phyloP scores from a whole-genome alignment of 2,888 invertebrate species.

The Amphipoea oculea region DNA sequence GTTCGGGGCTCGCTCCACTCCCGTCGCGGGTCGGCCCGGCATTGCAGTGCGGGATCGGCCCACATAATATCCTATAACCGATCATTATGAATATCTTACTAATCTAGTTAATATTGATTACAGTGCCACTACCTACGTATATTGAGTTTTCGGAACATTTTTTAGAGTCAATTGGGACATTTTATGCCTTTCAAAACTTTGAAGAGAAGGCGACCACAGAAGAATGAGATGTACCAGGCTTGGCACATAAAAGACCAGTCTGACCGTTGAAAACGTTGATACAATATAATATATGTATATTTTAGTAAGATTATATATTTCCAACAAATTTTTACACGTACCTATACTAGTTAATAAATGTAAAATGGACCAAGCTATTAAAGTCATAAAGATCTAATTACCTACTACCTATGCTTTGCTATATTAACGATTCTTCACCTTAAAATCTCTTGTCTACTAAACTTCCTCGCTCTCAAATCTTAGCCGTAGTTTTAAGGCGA shows the following conservation, averaged over 20 bases:
- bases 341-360: neutral
- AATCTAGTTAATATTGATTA: neutral
- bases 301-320: neutral
- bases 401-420: neutral
- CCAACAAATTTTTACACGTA: neutral
- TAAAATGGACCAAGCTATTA: neutral
- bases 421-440: slow-evolving; percentile 21
- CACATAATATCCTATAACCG: neutral
- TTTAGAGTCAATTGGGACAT: neutral
- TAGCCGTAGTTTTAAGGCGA: slow-evolving; percentile 70
- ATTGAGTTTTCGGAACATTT: neutral
- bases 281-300: neutral
- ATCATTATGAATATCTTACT: no score
- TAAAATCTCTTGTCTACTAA: slow-evolving; percentile 54
- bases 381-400: no score
- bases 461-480: slow-evolving; percentile 57
- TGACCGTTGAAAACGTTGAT: neutral
- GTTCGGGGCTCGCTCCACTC: neutral
- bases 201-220: neutral
- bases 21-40: neutral
- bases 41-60: neutral
- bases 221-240: neutral
- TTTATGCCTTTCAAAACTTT: neutral
- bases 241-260: neutral
- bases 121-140: neutral